These are phyloP conservation scores for Sprattus sprattus DNA, from an alignment of 2,113 vertebrate species.

Conservation along the genomic window DNA sequence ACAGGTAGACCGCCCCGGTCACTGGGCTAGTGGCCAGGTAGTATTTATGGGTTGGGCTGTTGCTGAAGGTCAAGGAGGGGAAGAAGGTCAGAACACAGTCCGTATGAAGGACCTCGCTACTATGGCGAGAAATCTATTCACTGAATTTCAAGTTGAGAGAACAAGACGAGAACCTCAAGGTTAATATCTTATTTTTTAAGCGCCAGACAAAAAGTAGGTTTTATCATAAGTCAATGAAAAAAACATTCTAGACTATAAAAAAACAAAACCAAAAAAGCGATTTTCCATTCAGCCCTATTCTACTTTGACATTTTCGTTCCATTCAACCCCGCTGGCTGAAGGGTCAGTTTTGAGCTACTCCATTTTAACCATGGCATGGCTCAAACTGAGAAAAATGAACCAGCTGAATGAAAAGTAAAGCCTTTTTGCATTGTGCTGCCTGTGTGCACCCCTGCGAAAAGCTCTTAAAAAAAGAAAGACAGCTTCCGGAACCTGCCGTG, in stretches of 20 bases:
- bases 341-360: background rate
- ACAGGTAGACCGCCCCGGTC: slow-evolving; percentile 87
- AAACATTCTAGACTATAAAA: background rate
- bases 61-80: slow-evolving; percentile 69
- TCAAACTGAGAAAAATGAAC: background rate
- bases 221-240: background rate
- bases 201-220: background rate
- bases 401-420: background rate
- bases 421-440: background rate
- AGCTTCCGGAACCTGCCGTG: background rate
- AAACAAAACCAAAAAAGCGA: background rate
- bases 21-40: slow-evolving; percentile 92
- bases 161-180: background rate
- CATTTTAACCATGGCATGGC: background rate
- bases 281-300: background rate
- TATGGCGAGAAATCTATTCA: background rate
- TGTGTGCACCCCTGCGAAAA: background rate
- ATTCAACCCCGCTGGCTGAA: background rate
- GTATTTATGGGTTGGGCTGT: slow-evolving; percentile 95
- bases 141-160: slow-evolving; percentile 2
- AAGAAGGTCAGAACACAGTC: background rate
- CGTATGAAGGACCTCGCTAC: background rate
- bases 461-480: background rate
- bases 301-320: background rate
- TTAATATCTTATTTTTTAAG: background rate